Percentiles rank a stretch among this genome's conserved stretches.
These are phyloP conservation scores for Ceyx melanurus DNA, from an alignment of 2,113 vertebrate species.

Conservation along the genomic window DNA sequence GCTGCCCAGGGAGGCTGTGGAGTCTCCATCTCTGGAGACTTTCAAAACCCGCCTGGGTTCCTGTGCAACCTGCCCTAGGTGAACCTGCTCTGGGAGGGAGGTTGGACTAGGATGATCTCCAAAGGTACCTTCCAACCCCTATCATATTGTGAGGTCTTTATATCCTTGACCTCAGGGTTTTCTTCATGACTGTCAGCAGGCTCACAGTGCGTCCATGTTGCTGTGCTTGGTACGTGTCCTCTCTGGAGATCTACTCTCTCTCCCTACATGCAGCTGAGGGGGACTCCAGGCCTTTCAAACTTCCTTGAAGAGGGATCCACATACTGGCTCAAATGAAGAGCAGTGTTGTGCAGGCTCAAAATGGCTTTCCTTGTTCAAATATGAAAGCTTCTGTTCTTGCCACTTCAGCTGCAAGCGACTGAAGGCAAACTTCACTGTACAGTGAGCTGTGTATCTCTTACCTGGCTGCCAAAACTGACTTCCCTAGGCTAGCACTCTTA, in stretches of 20 bases:
- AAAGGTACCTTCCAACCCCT: too few species aligned
- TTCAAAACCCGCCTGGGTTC: too few species aligned
- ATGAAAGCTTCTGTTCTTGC: background rate
- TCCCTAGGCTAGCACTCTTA: background rate
- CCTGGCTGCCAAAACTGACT: background rate
- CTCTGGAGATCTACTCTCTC: background rate
- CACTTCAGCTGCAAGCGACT: background rate
- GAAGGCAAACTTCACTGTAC: background rate
- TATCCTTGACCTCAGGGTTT: background rate
- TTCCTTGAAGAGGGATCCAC: background rate
- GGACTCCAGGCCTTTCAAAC: background rate
- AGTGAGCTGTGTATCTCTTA: background rate
- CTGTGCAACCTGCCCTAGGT: too few species aligned
- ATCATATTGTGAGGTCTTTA: background rate
- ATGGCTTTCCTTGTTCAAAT: background rate
- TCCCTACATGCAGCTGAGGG: background rate
- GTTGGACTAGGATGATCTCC: too few species aligned
- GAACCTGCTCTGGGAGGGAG: too few species aligned
- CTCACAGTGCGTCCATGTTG: background rate
- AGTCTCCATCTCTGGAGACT: too few species aligned
- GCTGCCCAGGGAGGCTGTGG: too few species aligned
- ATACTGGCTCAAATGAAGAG: background rate
- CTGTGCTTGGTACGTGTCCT: accelerated
- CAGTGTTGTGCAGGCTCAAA: background rate
- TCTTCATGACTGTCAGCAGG: background rate